These are phyloP conservation scores for Atherix ibis DNA, from an alignment of 2,888 invertebrate genomes.

Conservation along the genomic window DNA sequence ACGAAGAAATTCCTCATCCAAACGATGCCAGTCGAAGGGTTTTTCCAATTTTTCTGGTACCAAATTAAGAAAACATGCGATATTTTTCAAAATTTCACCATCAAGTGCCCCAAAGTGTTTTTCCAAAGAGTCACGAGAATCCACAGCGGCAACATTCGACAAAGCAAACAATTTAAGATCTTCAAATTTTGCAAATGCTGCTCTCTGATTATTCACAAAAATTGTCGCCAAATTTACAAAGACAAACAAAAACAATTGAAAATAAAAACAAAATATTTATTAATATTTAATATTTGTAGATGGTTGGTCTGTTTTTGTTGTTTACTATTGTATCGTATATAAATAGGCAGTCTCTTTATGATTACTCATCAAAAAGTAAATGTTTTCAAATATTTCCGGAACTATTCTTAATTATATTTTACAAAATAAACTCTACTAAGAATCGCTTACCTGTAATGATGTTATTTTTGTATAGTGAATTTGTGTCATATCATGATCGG, in stretches of 20 bases:
- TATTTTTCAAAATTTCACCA: slow-evolving; percentile 62
- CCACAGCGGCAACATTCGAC: slow-evolving; percentile 90
- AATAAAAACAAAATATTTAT: background rate
- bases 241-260: too few species aligned
- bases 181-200: slow-evolving; percentile 82
- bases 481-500: slow-evolving; percentile 85
- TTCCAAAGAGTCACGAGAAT: slow-evolving; percentile 64
- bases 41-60: slow-evolving; percentile 59
- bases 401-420: slow-evolving; percentile 5
- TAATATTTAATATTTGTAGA: background rate
- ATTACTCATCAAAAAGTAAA: too few species aligned
- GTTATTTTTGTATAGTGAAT: slow-evolving; percentile 87
- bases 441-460: slow-evolving; percentile 55
- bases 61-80: slow-evolving; percentile 75
- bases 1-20: slow-evolving; percentile 66
- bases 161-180: slow-evolving; percentile 74
- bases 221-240: background rate
- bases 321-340: background rate
- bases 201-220: slow-evolving; percentile 44
- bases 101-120: slow-evolving; percentile 66
- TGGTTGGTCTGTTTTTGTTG: background rate
- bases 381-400: too few species aligned
- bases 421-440: background rate
- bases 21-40: slow-evolving; percentile 50
- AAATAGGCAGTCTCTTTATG: too few species aligned